Base-by-base conservation (phyloP, 2,888 invertebrate species). In the Drosophila mimica region DNA sequence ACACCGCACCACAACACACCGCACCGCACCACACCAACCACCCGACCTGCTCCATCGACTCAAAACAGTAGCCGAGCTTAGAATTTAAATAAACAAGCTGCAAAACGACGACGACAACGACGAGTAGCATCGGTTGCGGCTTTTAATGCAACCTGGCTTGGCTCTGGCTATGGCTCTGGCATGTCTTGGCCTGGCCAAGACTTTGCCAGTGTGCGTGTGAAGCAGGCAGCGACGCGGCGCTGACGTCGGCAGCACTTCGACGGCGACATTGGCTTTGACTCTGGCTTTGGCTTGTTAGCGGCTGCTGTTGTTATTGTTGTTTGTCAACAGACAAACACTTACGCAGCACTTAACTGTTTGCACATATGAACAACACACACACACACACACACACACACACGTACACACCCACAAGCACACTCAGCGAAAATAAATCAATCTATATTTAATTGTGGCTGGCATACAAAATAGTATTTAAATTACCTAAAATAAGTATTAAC, bases 81-180 rank as follows among this genome's bases (percentile, higher is more conserved):
- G 89, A 90, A 90, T 90, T 90, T 90, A 85, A 90, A 90, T 89
- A 87, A 90, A 85, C 90, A 84, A 72, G 66, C 66, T 66, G 69
- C 62, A 48, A 72, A 65, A 53, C 56, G 49, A 53, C 68, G 36
- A 73, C 71, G 31, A 59, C 57, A 38, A 69, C 70, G 49, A 58
- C 67, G 76, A 72, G 70, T 74, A 81, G 83, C 87, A 83, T 79
- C 83, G 79, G 80, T 62, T 73, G 68, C 56, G 60, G 62, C 70
- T 49, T 57, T 72, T 72, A 74, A 61, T 77, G 76, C 82, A 77
- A 76, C 63, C 71, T 70, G 62, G 66, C 60, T 67, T 62, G 74
- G 61, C 68, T 51, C 28, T 49, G 49, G 46, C 48, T 28, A 8
- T 46, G 74, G 58, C 65, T 30, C 17, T 54, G 49, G 36, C 48